These are phyloP conservation scores for Ischnura elegans DNA, from an alignment of 2,888 invertebrate genomes.

Conservation along the genomic window DNA sequence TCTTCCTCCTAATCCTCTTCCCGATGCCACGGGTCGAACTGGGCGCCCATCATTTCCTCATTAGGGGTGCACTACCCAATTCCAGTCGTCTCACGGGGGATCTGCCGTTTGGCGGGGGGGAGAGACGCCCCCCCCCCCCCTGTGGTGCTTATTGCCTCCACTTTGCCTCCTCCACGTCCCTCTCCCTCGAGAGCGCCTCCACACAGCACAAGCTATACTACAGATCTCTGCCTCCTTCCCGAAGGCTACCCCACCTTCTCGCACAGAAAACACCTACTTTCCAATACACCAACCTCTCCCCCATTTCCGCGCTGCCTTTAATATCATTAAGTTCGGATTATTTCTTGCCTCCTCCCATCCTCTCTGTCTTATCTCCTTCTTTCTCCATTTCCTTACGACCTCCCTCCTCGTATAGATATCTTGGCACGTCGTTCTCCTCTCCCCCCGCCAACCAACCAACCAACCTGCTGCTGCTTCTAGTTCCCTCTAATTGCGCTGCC, in stretches of 20 bases:
- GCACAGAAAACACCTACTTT: slow-evolving; percentile 19
- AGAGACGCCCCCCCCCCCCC: not conserved
- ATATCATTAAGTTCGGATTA: slow-evolving; percentile 35
- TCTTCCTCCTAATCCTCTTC: not conserved
- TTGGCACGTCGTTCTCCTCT: not conserved
- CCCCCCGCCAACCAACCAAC: not conserved
- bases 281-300: slow-evolving; percentile 32
- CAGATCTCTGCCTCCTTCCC: not conserved
- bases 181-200: not conserved
- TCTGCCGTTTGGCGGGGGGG: not conserved
- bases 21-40: not conserved
- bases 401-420: not conserved
- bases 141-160: slow-evolving; percentile 52
- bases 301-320: not conserved
- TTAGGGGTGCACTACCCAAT: slow-evolving; percentile 49
- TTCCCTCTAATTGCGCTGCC: not conserved
- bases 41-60: slow-evolving; percentile 61
- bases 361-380: not conserved
- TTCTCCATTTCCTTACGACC: not conserved
- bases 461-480: too few species aligned
- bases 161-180: slow-evolving; percentile 29
- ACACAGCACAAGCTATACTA: not conserved
- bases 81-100: slow-evolving; percentile 45
- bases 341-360: slow-evolving; percentile 7
- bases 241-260: not conserved